Percentiles rank a stretch among this genome's conserved stretches.
Evolutionary conservation across 1,140 invertebrate genomes (phyloP).

Genomic region (Bombus affinis): DNA sequence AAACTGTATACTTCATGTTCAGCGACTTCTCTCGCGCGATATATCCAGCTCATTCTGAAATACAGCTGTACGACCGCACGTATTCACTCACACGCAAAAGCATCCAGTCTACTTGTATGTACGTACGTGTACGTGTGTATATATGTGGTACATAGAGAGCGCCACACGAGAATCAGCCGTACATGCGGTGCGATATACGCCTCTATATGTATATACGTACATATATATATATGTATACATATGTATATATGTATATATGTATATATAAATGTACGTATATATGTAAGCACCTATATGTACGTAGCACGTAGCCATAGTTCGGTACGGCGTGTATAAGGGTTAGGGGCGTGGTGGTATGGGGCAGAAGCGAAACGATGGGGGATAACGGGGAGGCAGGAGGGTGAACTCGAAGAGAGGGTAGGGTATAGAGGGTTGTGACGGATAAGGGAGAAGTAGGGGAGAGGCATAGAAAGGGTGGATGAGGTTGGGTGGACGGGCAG

Average conservation of each 20-base stretch:
- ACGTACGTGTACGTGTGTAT: neutral
- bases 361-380: slow-evolving; percentile 58
- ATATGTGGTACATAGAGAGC: neutral
- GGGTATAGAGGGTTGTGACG: slow-evolving; percentile 55
- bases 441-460: slow-evolving; percentile 43
- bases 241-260: slow-evolving; percentile 36
- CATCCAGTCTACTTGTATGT: neutral
- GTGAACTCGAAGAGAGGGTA: slow-evolving; percentile 43
- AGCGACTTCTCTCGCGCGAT: slow-evolving; percentile 69
- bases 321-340: slow-evolving; percentile 67
- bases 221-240: neutral
- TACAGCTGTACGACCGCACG: slow-evolving; percentile 62
- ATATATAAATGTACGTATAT: slow-evolving; percentile 46
- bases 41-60: slow-evolving; percentile 75
- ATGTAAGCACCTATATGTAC: slow-evolving; percentile 47
- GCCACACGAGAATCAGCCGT: neutral
- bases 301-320: slow-evolving; percentile 69
- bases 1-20: slow-evolving; percentile 73
- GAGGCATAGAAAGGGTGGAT: slow-evolving; percentile 42
- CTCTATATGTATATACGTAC: slow-evolving; percentile 13
- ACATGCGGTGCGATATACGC: slow-evolving; percentile 1
- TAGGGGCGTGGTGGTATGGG: slow-evolving; percentile 70
- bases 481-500: slow-evolving; percentile 64
- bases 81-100: slow-evolving; percentile 5
- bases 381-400: slow-evolving; percentile 39